These are phyloP conservation scores for Oreochromis mossambicus DNA, from an alignment of 2,797 vertebrate genomes.

Conservation along the genomic window DNA sequence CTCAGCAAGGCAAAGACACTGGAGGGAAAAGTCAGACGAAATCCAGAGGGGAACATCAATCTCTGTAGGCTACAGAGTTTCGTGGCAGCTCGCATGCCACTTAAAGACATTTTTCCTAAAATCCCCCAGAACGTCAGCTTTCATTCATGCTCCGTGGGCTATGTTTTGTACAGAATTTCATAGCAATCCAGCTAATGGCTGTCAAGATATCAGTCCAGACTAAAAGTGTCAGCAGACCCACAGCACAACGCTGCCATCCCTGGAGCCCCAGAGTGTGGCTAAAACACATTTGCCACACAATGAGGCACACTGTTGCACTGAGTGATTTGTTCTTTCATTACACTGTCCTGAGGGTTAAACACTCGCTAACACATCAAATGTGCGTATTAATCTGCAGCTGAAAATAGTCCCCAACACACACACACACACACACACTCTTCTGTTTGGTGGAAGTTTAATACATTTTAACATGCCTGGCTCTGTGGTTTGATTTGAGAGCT, in stretches of 20 bases:
- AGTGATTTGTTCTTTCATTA: slow-evolving; percentile 2
- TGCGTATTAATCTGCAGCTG: background rate
- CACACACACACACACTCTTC: background rate
- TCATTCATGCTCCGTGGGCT: background rate
- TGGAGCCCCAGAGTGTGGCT: background rate
- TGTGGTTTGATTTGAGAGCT: background rate
- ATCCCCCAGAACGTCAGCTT: background rate
- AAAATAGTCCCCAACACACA: background rate
- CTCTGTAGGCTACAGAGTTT: background rate
- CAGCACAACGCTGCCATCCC: background rate
- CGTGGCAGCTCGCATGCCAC: background rate
- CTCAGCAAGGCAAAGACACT: background rate
- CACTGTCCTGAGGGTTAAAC: background rate
- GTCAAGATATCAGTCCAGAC: background rate
- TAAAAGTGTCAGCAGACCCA: background rate
- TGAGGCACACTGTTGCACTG: slow-evolving; percentile 2
- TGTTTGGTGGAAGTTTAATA: background rate
- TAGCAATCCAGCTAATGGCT: background rate
- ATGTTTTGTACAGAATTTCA: background rate
- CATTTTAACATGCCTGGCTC: background rate
- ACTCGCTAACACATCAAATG: background rate
- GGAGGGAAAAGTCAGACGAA: background rate
- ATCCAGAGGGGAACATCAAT: background rate
- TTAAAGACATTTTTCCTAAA: background rate
- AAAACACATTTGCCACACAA: slow-evolving; percentile 1